Evolutionary conservation across 2,888 invertebrate genomes (phyloP).

Genomic region (Rutpela maculata): DNA sequence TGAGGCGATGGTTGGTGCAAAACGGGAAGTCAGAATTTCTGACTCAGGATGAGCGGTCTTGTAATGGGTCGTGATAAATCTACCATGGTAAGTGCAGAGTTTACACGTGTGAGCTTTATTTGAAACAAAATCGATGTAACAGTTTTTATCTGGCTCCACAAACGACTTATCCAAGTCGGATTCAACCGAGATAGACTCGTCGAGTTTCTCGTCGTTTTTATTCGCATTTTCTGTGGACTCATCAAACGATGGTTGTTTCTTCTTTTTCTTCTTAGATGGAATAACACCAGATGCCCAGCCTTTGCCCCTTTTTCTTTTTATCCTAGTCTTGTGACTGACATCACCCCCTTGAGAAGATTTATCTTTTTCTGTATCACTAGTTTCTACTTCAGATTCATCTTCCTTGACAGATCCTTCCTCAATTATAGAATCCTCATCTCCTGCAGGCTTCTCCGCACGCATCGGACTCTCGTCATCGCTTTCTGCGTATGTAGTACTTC

Average conservation of each 20-base stretch:
- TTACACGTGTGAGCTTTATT: conserved; percentile 74
- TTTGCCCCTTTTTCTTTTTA: conserved; percentile 71
- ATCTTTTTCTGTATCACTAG: conserved; percentile 53
- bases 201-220: conserved; percentile 5
- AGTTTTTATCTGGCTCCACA: conserved; percentile 61
- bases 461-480: conserved; percentile 51
- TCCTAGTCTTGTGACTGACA: conserved; percentile 57
- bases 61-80: conserved; percentile 82
- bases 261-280: conserved; percentile 54
- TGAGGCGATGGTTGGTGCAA: conserved; percentile 75
- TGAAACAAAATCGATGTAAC: conserved; percentile 55
- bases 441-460: conserved; percentile 27
- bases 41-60: conserved; percentile 78
- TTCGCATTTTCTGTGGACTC: conserved; percentile 2
- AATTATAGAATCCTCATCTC: conserved; percentile 40
- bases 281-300: conserved; percentile 69
- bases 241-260: conserved; percentile 27
- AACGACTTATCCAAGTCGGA: conserved; percentile 51
- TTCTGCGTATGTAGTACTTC: conserved; percentile 50
- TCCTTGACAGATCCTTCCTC: conserved; percentile 54
- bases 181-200: conserved; percentile 25
- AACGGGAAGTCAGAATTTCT: conserved; percentile 81
- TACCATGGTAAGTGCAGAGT: conserved; percentile 78
- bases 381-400: conserved; percentile 63
- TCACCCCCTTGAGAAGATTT: conserved; percentile 65